A percentile compares a stretch with the other conserved stretches of the same genome.
These are phyloP conservation scores for Drosophila rufa DNA, from an alignment of 1,140 invertebrate species.

Conservation along the genomic window DNA sequence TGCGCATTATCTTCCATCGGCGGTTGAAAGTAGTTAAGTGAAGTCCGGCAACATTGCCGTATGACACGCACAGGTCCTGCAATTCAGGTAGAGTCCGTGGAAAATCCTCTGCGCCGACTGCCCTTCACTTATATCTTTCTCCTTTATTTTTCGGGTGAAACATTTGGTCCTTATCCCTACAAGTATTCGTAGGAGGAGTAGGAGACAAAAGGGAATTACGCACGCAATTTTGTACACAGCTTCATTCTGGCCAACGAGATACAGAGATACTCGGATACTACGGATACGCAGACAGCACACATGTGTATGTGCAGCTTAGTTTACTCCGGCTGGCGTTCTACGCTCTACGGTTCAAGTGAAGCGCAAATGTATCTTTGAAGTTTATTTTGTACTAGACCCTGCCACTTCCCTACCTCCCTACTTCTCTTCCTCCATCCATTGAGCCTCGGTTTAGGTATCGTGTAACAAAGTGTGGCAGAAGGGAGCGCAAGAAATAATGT, in stretches of 20 bases:
- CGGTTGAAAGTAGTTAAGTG: constrained; percentile 17
- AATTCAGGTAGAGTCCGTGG: constrained; percentile 55
- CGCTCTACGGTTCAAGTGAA: constrained; percentile 76
- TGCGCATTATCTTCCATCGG: constrained; percentile 4
- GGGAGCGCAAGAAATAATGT: constrained; percentile 44
- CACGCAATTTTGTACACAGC: constrained; percentile 80
- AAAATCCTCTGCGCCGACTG: constrained; percentile 10
- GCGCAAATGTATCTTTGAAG: constrained; percentile 83
- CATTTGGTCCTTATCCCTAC: constrained; percentile 46
- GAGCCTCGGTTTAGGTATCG: constrained; percentile 62
- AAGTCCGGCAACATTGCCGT: constrained; percentile 52
- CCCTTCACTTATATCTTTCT: constrained; percentile 9
- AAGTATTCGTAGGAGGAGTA: neutral
- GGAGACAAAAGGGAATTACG: constrained; percentile 59
- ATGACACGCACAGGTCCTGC: constrained; percentile 39
- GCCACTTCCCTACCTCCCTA: constrained; percentile 8
- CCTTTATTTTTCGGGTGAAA: constrained; percentile 41
- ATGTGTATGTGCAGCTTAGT: constrained; percentile 56
- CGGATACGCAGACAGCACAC: constrained; percentile 37
- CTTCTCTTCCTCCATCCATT: constrained; percentile 7
- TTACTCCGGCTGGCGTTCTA: constrained; percentile 71
- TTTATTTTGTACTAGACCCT: constrained; percentile 63
- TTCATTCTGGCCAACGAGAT: constrained; percentile 61
- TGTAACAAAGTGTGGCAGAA: constrained; percentile 64
- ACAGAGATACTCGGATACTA: constrained; percentile 14